These are phyloP conservation scores for Orientallactaga bullata DNA, from an alignment of 2,113 vertebrate genomes.

Conservation along the genomic window DNA sequence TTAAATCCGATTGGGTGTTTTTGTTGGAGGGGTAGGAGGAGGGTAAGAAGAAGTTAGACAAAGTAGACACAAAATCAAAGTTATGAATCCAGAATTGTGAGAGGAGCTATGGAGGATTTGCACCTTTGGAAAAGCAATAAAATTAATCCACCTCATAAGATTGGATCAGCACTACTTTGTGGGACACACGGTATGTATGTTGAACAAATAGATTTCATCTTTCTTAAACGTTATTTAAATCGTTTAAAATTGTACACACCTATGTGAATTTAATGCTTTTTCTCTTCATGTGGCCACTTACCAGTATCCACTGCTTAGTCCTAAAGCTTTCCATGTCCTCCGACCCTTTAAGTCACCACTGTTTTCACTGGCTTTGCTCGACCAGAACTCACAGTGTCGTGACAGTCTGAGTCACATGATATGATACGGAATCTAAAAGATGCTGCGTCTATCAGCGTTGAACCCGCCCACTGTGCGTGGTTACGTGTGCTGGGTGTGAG, in stretches of 20 bases:
- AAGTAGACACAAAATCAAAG: slow-evolving; percentile 44
- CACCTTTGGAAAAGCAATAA: slow-evolving; percentile 40
- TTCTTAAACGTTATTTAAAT: slow-evolving; percentile 48
- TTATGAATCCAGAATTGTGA: slow-evolving; percentile 4
- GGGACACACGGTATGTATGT: background rate
- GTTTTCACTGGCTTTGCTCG: background rate
- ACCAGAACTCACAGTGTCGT: background rate
- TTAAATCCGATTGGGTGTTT: slow-evolving; percentile 28
- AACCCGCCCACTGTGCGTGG: background rate
- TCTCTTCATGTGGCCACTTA: slow-evolving; percentile 31
- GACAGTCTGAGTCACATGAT: background rate
- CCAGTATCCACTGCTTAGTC: background rate
- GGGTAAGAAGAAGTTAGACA: slow-evolving; percentile 21
- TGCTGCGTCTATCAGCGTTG: background rate
- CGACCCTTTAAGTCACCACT: slow-evolving; percentile 8
- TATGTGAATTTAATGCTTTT: background rate
- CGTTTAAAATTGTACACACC: slow-evolving; percentile 7
- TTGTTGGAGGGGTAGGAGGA: background rate
- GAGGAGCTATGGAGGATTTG: background rate
- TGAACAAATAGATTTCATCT: background rate
- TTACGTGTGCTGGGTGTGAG: background rate
- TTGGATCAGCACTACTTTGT: slow-evolving; percentile 4
- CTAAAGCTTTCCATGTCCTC: background rate
- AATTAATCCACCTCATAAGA: slow-evolving; percentile 13
- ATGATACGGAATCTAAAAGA: background rate